Conservation (phyloP, 2,113 vertebrate species). For the Pachypanchax playfairii region DNA sequence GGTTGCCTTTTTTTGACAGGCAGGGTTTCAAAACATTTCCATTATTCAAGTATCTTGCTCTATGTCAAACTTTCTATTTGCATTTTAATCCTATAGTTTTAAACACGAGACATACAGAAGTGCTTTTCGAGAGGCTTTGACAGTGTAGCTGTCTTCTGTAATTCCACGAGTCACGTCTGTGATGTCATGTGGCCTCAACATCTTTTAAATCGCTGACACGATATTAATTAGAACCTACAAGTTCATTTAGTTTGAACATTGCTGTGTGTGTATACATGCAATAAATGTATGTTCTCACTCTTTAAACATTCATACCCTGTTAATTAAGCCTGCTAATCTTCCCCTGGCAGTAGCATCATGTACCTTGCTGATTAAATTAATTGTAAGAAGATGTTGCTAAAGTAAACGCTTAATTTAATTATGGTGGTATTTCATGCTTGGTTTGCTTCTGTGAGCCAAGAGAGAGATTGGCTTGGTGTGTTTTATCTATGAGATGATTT, state of each 20-base stretch:
- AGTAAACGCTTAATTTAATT: conserved; percentile 99
- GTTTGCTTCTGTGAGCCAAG: conserved; percentile 85
- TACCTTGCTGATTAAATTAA: conserved; percentile 99
- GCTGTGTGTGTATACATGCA: conserved; percentile 71
- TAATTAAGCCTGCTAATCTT: conserved; percentile 99
- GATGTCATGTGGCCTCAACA: conserved; percentile 89
- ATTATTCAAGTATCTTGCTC: no score
- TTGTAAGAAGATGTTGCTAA: conserved; percentile 97
- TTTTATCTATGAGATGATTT: conserved; percentile 77
- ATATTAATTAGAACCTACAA: conserved; percentile 97
- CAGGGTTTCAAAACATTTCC: no score
- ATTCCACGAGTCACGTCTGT: conserved; percentile 80
- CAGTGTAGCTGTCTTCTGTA: no score
- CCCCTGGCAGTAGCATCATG: conserved; percentile 97
- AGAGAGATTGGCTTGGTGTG: conserved; percentile 78
- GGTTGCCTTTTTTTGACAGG: not conserved
- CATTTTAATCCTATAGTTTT: no score
- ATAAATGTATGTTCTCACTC: conserved; percentile 76
- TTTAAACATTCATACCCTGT: conserved; percentile 94
- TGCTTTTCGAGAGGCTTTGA: no score
- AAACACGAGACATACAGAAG: no score
- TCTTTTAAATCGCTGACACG: conserved; percentile 91
- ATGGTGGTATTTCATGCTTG: conserved; percentile 98
- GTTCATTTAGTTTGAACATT: conserved; percentile 94
- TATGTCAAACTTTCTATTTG: no score